These are phyloP conservation scores for Chymomyza fuscimana DNA, from an alignment of 2,888 invertebrate genomes.

Conservation along the genomic window DNA sequence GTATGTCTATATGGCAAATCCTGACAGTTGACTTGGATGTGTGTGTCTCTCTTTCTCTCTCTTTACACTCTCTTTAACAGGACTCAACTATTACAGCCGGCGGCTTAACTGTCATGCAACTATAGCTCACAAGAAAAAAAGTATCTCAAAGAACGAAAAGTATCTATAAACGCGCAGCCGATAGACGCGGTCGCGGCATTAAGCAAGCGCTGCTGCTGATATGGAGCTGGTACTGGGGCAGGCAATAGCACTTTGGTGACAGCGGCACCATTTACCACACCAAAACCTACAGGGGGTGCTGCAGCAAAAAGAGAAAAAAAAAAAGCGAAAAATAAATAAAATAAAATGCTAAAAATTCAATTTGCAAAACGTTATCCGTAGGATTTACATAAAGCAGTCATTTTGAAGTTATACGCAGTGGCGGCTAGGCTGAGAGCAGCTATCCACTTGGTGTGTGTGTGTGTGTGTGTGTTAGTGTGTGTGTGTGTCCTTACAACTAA, in stretches of 20 bases:
- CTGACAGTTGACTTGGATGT: constrained; percentile 67
- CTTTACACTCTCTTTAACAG: neutral
- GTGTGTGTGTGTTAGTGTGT: too few relatives aligned
- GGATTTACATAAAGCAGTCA: constrained; percentile 78
- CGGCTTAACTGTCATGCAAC: constrained; percentile 73
- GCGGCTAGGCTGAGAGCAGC: constrained; percentile 15
- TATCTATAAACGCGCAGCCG: constrained; percentile 48
- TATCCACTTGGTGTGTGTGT: constrained; percentile 15
- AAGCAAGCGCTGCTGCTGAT: constrained; percentile 15
- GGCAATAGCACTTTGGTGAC: constrained; percentile 20
- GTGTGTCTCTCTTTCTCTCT: neutral
- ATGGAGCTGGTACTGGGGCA: constrained; percentile 19
- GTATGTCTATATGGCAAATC: constrained; percentile 64
- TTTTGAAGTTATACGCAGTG: constrained; percentile 76
- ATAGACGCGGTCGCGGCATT: constrained; percentile 37
- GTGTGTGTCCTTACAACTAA: constrained; percentile 10
- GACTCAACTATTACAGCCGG: constrained; percentile 37
- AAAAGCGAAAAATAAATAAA: constrained; percentile 73
- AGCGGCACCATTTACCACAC: constrained; percentile 10
- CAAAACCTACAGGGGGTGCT: constrained; percentile 14
- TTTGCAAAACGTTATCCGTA: constrained; percentile 77
- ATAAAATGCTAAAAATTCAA: constrained; percentile 76
- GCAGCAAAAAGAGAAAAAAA: neutral
- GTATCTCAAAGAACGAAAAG: constrained; percentile 46
- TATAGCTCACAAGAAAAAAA: constrained; percentile 26